Conservation (phyloP, 2,888 invertebrate genomes). For the Punctoribates punctum region DNA sequence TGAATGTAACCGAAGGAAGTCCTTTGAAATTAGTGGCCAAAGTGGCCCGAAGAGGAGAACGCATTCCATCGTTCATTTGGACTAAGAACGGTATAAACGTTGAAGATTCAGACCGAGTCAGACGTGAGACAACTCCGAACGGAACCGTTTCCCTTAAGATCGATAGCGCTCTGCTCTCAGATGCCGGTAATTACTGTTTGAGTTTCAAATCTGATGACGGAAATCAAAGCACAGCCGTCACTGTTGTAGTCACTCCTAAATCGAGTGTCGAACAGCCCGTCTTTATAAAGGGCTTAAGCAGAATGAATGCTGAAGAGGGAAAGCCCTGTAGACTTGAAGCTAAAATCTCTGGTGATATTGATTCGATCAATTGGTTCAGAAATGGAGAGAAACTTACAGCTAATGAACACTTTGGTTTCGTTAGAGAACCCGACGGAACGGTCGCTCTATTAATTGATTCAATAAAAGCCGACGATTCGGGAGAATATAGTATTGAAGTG, state of each 20-base stretch:
- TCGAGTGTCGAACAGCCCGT: slow-evolving; percentile 58
- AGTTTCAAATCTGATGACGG: not conserved
- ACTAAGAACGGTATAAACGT: slow-evolving; percentile 54
- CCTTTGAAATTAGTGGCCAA: slow-evolving; percentile 60
- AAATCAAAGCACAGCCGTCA: not conserved
- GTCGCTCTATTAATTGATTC: slow-evolving; percentile 63
- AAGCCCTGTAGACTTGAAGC: slow-evolving; percentile 68
- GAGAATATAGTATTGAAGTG: slow-evolving; percentile 52
- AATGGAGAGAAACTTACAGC: slow-evolving; percentile 64
- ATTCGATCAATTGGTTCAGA: slow-evolving; percentile 66
- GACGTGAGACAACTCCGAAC: slow-evolving; percentile 63
- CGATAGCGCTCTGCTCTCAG: slow-evolving; percentile 60
- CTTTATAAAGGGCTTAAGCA: slow-evolving; percentile 67
- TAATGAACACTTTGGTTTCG: slow-evolving; percentile 49
- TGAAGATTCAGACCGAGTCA: slow-evolving; percentile 53
- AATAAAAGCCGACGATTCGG: slow-evolving; percentile 51
- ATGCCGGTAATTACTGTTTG: slow-evolving; percentile 71
- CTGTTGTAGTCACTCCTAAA: not conserved
- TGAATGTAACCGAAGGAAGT: slow-evolving; percentile 43
- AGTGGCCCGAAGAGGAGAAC: slow-evolving; percentile 66
- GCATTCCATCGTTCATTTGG: slow-evolving; percentile 76
- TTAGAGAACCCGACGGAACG: slow-evolving; percentile 62
- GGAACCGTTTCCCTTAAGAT: slow-evolving; percentile 66
- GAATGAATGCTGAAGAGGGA: slow-evolving; percentile 67
- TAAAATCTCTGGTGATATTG: slow-evolving; percentile 58